Evolutionary conservation across 1,140 invertebrate species (phyloP).

Genomic region (Ephestia elutella): DNA sequence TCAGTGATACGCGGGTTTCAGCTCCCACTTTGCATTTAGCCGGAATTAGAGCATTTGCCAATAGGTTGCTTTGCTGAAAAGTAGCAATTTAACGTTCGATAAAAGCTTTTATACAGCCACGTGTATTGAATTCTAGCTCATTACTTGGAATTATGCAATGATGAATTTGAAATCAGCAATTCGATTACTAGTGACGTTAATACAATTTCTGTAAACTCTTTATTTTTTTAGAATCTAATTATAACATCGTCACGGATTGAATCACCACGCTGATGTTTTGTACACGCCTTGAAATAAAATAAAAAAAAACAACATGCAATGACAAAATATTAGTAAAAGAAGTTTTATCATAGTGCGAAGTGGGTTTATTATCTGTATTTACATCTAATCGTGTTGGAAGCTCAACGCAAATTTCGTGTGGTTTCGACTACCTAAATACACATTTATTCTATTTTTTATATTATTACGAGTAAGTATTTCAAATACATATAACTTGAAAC

Average conservation of each 20-base stretch:
- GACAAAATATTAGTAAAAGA: conserved; percentile 14
- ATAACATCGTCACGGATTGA: too few species aligned
- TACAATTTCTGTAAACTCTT: too few species aligned
- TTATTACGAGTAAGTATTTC: conserved; percentile 22
- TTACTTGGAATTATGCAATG: background rate
- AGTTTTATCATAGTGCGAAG: conserved; percentile 28
- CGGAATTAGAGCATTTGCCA: background rate
- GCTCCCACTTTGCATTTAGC: background rate
- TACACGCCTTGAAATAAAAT: background rate
- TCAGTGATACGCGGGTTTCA: background rate
- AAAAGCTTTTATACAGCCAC: background rate
- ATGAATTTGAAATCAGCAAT: background rate
- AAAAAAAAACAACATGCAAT: conserved; percentile 4
- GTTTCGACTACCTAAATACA: conserved; percentile 48
- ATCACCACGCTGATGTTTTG: too few species aligned
- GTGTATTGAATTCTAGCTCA: background rate
- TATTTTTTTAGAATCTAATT: too few species aligned
- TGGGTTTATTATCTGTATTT: conserved; percentile 58
- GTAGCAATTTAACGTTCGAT: background rate
- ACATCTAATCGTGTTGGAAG: conserved; percentile 74
- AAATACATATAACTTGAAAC: conserved; percentile 19
- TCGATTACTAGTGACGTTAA: too few species aligned
- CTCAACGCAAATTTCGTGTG: conserved; percentile 72
- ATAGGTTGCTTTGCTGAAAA: conserved; percentile 1
- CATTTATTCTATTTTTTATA: conserved; percentile 24